These are phyloP conservation scores for Drosophila kikkawai DNA, from an alignment of 1,140 invertebrate genomes.

Conservation along the genomic window DNA sequence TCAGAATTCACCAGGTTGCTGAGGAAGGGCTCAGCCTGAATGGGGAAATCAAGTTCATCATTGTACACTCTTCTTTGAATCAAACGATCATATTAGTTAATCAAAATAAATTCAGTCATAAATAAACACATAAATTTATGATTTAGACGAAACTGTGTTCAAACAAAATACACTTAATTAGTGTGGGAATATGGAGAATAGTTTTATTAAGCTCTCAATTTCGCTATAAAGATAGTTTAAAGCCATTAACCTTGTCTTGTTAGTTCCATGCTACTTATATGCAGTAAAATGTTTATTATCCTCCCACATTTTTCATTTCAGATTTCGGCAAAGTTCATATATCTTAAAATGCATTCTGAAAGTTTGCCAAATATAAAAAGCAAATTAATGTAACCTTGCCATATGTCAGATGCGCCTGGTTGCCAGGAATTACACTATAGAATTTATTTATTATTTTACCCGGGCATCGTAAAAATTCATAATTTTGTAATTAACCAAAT, in stretches of 20 bases:
- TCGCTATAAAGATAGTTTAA: neutral
- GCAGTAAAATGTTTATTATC: slow-evolving; percentile 16
- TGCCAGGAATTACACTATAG: slow-evolving; percentile 30
- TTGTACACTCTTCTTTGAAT: neutral
- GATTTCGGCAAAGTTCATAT: slow-evolving; percentile 19
- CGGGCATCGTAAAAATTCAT: slow-evolving; percentile 4
- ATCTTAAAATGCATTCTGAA: slow-evolving; percentile 40
- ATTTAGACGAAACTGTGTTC: neutral
- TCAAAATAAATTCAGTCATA: neutral
- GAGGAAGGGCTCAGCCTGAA: neutral
- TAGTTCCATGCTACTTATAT: too few species aligned
- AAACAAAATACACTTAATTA: neutral
- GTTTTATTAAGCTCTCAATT: neutral
- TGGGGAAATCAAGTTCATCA: slow-evolving; percentile 1
- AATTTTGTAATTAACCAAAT: slow-evolving; percentile 19
- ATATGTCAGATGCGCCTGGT: slow-evolving; percentile 26
- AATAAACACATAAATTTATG: neutral
- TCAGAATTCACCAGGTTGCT: slow-evolving; percentile 16
- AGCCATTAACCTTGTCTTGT: neutral
- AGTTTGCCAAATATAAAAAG: slow-evolving; percentile 48
- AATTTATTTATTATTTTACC: slow-evolving; percentile 12
- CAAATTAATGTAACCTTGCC: slow-evolving; percentile 26
- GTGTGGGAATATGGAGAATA: neutral
- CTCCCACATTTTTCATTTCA: slow-evolving; percentile 7
- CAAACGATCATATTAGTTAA: neutral